Conservation (phyloP, 2,888 invertebrate species). For the Cryptocephalus moraei region DNA sequence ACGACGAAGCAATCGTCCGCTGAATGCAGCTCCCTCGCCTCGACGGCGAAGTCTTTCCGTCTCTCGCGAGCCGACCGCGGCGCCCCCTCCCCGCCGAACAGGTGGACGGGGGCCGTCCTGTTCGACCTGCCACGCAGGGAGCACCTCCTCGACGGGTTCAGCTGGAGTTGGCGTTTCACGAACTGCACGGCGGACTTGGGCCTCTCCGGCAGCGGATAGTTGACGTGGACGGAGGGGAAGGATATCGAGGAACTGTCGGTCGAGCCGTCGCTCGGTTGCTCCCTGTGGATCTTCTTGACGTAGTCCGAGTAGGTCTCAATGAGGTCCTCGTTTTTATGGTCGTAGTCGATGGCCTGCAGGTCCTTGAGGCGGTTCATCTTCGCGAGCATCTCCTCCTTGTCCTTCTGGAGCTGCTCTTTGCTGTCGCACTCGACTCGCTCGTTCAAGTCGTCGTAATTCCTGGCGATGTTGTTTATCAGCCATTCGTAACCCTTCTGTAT, state of each 20-base stretch:
- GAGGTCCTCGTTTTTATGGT: conserved; percentile 24
- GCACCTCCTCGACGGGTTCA: conserved; percentile 15
- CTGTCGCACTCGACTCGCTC: conserved; percentile 52
- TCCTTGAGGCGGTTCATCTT: conserved; percentile 28
- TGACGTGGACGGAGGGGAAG: conserved; percentile 26
- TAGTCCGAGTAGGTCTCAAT: conserved; percentile 34
- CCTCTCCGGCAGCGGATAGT: conserved; percentile 18
- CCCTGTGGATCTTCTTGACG: conserved; percentile 19
- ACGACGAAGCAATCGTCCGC: conserved; percentile 27
- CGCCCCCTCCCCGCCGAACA: conserved; percentile 11
- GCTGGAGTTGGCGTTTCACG: conserved; percentile 31
- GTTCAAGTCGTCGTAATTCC: conserved; percentile 53
- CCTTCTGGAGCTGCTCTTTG: conserved; percentile 45
- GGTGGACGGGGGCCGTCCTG: conserved; percentile 31
- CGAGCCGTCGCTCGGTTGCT: neutral
- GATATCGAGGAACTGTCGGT: conserved; percentile 20
- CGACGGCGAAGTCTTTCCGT: conserved; percentile 10
- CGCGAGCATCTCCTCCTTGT: conserved; percentile 37
- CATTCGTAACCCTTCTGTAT: conserved; percentile 60
- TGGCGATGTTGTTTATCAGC: conserved; percentile 59
- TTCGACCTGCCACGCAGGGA: conserved; percentile 25
- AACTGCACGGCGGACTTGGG: conserved; percentile 35
- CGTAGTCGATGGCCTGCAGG: conserved; percentile 18
- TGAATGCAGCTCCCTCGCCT: conserved; percentile 23
- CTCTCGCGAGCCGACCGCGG: conserved; percentile 13